A percentile compares a stretch with the other conserved stretches of the same genome.
Conservation (phyloP, 2,888 invertebrate genomes). For the Oeneis ivallda region DNA sequence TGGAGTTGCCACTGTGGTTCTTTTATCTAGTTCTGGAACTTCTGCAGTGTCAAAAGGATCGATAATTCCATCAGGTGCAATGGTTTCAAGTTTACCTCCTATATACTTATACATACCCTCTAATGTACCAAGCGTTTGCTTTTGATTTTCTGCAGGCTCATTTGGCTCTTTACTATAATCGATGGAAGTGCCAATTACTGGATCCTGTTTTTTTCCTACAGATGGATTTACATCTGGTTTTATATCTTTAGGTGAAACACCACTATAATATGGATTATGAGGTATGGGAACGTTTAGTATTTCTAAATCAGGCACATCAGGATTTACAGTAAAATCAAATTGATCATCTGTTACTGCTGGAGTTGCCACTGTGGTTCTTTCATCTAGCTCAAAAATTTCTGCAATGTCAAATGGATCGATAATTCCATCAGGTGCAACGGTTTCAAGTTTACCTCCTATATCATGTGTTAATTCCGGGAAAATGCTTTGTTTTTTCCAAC, state of each 20-base stretch:
- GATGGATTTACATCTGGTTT: neutral
- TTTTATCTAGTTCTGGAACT: neutral
- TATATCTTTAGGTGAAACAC: neutral
- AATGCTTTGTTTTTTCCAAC: slow-evolving; percentile 49
- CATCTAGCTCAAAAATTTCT: no score
- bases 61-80: neutral
- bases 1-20: neutral
- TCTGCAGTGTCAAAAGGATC: slow-evolving; percentile 2
- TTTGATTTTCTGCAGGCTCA: neutral
- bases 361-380: neutral
- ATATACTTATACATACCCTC: no score
- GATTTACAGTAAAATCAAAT: neutral
- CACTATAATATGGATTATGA: neutral
- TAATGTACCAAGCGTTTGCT: neutral
- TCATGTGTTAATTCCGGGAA: slow-evolving; percentile 57
- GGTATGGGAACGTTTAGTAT: neutral
- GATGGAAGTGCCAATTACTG: no score
- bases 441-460: slow-evolving; percentile 45
- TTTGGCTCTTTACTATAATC: neutral
- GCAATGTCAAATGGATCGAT: slow-evolving; percentile 5
- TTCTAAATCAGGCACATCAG: neutral
- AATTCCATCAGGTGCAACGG: neutral
- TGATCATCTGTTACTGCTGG: neutral
- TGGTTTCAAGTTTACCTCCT: slow-evolving; percentile 45
- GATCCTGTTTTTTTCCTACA: neutral